Percentiles rank a stretch among this genome's conserved stretches.
Evolutionary conservation across 2,888 invertebrate species (phyloP).

Genomic region (Thymelicus lineola): DNA sequence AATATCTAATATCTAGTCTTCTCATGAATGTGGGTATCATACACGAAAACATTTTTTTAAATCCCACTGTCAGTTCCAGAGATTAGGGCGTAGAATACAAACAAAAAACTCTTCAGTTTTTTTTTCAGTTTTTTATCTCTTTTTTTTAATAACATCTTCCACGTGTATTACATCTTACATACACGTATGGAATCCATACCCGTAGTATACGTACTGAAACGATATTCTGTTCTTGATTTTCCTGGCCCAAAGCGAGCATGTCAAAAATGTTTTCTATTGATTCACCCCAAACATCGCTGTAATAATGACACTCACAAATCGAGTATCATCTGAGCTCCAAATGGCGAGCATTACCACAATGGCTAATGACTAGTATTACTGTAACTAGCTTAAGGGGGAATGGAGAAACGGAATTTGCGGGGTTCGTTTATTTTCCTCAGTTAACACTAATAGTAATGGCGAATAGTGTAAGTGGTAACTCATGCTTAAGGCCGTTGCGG

Average conservation of each 20-base stretch:
- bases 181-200: too few relatives aligned
- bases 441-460: constrained; percentile 7
- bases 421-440: constrained; percentile 1
- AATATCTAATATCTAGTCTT: too few relatives aligned
- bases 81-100: too few relatives aligned
- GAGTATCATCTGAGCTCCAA: constrained; percentile 29
- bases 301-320: constrained; percentile 27
- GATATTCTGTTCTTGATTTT: too few relatives aligned
- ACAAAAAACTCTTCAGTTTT: too few relatives aligned
- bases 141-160: neutral
- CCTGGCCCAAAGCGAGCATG: neutral
- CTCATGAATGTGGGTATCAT: too few relatives aligned
- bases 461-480: constrained; percentile 4
- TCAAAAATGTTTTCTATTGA: neutral
- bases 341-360: constrained; percentile 29
- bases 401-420: neutral
- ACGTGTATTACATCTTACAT: neutral
- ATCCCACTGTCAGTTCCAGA: too few relatives aligned
- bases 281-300: neutral
- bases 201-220: too few relatives aligned
- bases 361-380: constrained; percentile 28
- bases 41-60: too few relatives aligned
- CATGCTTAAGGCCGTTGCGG: neutral
- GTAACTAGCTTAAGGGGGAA: constrained; percentile 15
- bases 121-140: too few relatives aligned